Percentiles rank a stretch among this genome's conserved stretches.
Conservation (phyloP, 2,113 vertebrate genomes). For the Lonchura striata region DNA sequence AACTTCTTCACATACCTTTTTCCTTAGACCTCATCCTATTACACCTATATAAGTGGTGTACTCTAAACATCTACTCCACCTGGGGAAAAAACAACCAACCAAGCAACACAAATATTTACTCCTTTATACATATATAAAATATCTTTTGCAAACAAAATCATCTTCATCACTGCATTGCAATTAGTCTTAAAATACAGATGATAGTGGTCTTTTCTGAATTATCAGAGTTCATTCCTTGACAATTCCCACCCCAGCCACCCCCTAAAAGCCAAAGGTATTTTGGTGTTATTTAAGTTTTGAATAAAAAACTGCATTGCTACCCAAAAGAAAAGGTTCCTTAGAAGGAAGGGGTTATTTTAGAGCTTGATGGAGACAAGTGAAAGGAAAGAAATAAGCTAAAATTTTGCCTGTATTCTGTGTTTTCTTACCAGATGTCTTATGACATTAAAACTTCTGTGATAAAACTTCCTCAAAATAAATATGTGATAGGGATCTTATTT, state of each 20-base stretch:
- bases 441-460: neutral
- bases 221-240: rapidly evolving
- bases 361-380: neutral
- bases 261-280: neutral
- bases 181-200: neutral
- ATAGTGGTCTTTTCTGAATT: neutral
- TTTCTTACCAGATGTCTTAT: neutral
- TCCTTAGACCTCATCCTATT: neutral
- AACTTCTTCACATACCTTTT: neutral
- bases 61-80: neutral
- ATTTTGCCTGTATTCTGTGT: neutral
- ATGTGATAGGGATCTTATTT: neutral
- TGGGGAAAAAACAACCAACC: neutral
- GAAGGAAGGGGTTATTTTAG: neutral
- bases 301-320: neutral
- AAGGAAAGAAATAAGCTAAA: neutral
- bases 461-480: neutral
- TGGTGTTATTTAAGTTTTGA: neutral
- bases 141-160: neutral
- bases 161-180: neutral
- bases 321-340: neutral
- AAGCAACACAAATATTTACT: rapidly evolving
- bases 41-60: neutral
- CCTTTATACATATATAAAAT: neutral
- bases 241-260: rapidly evolving